Conservation (phyloP, 2,113 vertebrate genomes). For the Catharus fuscescens region DNA sequence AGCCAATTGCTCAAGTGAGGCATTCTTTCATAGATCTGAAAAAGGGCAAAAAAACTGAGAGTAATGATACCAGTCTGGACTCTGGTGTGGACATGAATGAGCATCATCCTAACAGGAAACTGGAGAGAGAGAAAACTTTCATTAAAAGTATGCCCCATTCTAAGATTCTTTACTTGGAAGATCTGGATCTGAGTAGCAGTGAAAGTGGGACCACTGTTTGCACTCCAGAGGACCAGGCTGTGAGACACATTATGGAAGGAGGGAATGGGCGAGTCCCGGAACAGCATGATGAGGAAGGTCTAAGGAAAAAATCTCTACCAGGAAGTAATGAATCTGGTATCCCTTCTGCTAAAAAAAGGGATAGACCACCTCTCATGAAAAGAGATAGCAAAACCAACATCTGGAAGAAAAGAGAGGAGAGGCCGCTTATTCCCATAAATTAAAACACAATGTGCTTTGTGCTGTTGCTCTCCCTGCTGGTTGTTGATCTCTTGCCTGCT, state of each 20-base stretch:
- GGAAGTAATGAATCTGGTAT: slow-evolving; percentile 66
- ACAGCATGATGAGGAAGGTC: slow-evolving; percentile 61
- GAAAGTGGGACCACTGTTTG: slow-evolving; percentile 91
- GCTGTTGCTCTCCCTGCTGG: slow-evolving; percentile 16
- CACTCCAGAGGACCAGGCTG: slow-evolving; percentile 87
- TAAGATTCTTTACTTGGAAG: slow-evolving; percentile 83
- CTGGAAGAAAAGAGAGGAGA: slow-evolving; percentile 82
- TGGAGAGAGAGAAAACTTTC: slow-evolving; percentile 87
- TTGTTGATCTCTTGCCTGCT: slow-evolving; percentile 36
- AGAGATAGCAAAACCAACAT: slow-evolving; percentile 78
- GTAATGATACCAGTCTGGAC: slow-evolving; percentile 95
- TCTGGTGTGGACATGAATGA: slow-evolving; percentile 98
- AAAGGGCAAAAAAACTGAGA: slow-evolving; percentile 86
- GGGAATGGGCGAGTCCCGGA: slow-evolving; percentile 51
- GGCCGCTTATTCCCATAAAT: slow-evolving; percentile 77
- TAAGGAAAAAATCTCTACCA: slow-evolving; percentile 35
- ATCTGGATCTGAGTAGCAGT: slow-evolving; percentile 91
- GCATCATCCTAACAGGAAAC: slow-evolving; percentile 79
- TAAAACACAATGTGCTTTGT: slow-evolving; percentile 53
- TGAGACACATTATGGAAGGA: slow-evolving; percentile 84
- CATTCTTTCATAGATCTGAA: slow-evolving; percentile 94
- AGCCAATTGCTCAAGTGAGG: slow-evolving; percentile 89
- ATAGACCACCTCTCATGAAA: slow-evolving; percentile 59
- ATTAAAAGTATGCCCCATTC: slow-evolving; percentile 81
- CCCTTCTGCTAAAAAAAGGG: slow-evolving; percentile 68